These are phyloP conservation scores for Teinopalpus imperialis DNA, from an alignment of 2,888 invertebrate species.

Conservation along the genomic window DNA sequence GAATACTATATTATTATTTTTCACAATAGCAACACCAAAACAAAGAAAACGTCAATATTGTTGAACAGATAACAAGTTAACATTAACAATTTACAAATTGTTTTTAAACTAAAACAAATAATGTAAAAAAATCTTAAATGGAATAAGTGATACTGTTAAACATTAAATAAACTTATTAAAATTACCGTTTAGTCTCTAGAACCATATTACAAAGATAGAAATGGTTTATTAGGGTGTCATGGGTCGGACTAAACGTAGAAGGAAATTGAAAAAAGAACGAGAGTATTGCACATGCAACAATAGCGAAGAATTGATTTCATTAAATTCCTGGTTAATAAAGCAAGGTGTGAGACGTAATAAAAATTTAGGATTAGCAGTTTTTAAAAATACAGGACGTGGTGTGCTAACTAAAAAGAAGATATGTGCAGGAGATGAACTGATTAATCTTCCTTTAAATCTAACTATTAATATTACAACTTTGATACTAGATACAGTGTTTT, in stretches of 20 bases:
- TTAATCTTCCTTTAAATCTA: conserved; percentile 82
- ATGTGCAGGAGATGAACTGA: conserved; percentile 79
- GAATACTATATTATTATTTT: too few species aligned
- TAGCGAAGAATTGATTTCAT: conserved; percentile 60
- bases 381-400: conserved; percentile 88
- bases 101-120: too few species aligned
- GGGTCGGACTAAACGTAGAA: conserved; percentile 77
- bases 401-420: conserved; percentile 83
- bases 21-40: too few species aligned
- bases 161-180: too few species aligned
- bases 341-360: conserved; percentile 81
- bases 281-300: conserved; percentile 58
- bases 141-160: too few species aligned
- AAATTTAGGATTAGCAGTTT: conserved; percentile 81
- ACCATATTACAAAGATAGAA: too few species aligned
- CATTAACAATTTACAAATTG: background rate
- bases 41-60: background rate
- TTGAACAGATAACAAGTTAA: background rate
- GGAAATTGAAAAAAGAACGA: conserved; percentile 52
- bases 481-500: conserved; percentile 78
- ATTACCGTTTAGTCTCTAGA: too few species aligned
- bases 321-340: conserved; percentile 78
- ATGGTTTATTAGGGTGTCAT: conserved; percentile 40
- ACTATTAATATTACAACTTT: conserved; percentile 82
- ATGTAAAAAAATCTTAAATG: too few species aligned